Percentiles rank a stretch among this genome's conserved stretches.
phyloP scores from a whole-genome alignment of 2,113 vertebrate genomes.

The Oriolus oriolus region DNA sequence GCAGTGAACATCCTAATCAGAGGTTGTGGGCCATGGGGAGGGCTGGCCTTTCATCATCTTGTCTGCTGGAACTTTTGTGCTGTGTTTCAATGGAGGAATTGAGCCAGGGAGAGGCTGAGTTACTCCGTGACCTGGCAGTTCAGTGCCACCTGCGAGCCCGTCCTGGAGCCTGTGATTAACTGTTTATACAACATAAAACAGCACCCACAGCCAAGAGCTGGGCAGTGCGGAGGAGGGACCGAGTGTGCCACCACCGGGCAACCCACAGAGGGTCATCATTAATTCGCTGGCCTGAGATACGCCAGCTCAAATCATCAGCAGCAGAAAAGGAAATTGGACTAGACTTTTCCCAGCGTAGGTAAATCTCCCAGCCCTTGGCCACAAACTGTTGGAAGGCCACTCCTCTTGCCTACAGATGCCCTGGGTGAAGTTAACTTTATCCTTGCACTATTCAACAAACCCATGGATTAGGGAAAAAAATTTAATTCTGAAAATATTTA shows the following conservation, averaged over 20 bases:
- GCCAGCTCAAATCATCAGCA: not conserved
- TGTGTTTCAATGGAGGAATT: not conserved
- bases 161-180: accelerated
- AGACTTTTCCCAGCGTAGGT: not conserved
- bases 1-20: not conserved
- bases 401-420: not conserved
- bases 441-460: not conserved
- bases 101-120: not conserved
- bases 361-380: not conserved
- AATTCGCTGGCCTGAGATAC: not conserved
- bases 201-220: accelerated
- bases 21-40: not conserved
- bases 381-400: not conserved
- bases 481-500: not conserved
- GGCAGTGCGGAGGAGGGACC: not conserved
- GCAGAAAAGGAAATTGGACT: not conserved
- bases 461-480: not conserved
- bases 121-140: not conserved
- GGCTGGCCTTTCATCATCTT: not conserved
- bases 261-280: not conserved
- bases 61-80: not conserved
- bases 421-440: not conserved
- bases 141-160: accelerated
- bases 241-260: not conserved
- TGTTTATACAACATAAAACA: not conserved